phyloP scores from a whole-genome alignment of 2,888 invertebrate genomes.

The Mystacides longicornis region DNA sequence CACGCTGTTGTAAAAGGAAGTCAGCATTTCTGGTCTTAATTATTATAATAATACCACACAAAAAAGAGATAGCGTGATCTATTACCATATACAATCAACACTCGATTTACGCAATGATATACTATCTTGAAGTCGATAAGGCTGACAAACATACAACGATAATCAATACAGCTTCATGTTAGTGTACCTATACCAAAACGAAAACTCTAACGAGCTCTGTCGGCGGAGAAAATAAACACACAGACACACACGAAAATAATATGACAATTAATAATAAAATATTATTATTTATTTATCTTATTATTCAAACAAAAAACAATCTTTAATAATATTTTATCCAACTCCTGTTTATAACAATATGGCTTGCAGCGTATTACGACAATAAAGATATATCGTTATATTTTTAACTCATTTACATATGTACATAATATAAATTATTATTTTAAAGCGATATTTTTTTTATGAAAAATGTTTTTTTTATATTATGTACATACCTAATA shows the following conservation, averaged over 20 bases:
- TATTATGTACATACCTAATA: no score
- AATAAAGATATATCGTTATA: not conserved
- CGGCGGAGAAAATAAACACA: not conserved
- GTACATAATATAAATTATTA: not conserved
- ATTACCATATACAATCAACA: no score
- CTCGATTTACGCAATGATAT: not conserved
- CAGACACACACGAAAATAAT: no score
- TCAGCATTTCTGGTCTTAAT: no score
- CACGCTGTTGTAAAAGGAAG: no score
- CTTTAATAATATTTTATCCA: no score
- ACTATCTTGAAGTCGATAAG: no score
- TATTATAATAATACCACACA: no score
- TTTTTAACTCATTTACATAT: not conserved
- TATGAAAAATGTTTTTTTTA: not conserved
- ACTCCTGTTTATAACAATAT: not conserved
- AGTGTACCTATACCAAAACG: no score
- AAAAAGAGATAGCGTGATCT: no score
- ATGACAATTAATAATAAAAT: conserved; percentile 2
- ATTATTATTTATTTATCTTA: not conserved
- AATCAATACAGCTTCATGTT: not conserved
- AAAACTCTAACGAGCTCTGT: not conserved
- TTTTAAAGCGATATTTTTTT: not conserved
- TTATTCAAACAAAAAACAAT: no score
- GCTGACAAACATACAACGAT: no score
- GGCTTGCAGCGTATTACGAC: conserved; percentile 1